Evolutionary conservation across 2,888 invertebrate species (phyloP).

Genomic region (Dasysyrphus albostriatus): DNA sequence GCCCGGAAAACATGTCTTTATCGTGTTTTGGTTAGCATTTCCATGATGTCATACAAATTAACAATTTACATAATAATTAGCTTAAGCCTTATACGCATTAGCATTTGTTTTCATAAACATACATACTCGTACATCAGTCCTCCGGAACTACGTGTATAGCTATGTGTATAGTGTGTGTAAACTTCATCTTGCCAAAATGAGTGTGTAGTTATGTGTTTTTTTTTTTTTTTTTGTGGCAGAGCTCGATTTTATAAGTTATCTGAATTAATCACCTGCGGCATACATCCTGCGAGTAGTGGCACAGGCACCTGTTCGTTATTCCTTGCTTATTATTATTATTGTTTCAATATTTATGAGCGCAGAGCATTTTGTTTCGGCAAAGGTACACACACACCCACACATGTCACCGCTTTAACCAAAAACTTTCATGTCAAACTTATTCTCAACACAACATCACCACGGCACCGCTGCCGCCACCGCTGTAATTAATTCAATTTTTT

Average conservation of each 20-base stretch:
- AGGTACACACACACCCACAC: neutral
- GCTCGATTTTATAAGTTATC: constrained; percentile 47
- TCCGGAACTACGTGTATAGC: neutral
- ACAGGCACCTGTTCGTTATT: constrained; percentile 57
- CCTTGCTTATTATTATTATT: constrained; percentile 63
- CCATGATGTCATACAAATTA: constrained; percentile 49
- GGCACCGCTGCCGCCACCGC: constrained; percentile 1
- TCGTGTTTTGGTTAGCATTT: constrained; percentile 31
- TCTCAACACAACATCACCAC: neutral
- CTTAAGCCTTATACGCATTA: constrained; percentile 48
- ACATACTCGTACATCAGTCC: constrained; percentile 37
- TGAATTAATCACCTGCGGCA: constrained; percentile 62
- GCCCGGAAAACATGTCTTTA: constrained; percentile 26
- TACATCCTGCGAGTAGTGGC: neutral
- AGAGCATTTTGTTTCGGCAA: neutral
- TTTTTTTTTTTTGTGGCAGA: constrained; percentile 6
- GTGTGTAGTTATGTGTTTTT: constrained; percentile 1
- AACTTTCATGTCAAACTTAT: constrained; percentile 1
- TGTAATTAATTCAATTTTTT: constrained; percentile 65
- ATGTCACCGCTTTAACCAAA: neutral
- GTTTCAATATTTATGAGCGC: constrained; percentile 14
- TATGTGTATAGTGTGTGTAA: no score
- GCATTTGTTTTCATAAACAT: constrained; percentile 45
- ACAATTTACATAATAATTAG: constrained; percentile 68
- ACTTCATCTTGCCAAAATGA: neutral